Conservation (phyloP, 2,797 vertebrate genomes). For the Oophaga sylvatica region DNA sequence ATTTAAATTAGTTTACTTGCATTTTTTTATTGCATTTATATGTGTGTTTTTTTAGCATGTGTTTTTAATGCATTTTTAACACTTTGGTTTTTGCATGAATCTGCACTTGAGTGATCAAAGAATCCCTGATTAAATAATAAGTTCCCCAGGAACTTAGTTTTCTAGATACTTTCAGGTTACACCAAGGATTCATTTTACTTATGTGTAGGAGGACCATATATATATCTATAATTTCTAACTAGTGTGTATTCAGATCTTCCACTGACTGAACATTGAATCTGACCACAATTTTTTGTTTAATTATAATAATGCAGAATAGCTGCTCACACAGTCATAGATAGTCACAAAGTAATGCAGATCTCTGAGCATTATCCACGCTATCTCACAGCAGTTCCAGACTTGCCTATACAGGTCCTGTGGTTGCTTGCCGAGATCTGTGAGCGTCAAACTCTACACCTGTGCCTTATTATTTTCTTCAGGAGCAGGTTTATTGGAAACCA, state of each 20-base stretch:
- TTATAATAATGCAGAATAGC: background rate
- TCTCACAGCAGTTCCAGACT: constrained; percentile 9
- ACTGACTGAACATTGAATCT: background rate
- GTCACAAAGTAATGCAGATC: constrained; percentile 14
- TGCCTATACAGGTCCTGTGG: constrained; percentile 45
- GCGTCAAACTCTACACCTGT: constrained; percentile 20
- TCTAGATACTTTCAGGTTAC: background rate
- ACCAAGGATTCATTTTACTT: background rate
- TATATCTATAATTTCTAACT: background rate
- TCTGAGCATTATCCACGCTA: constrained; percentile 13
- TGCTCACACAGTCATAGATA: background rate
- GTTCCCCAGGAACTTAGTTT: background rate
- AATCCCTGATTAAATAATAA: too few species aligned
- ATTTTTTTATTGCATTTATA: too few species aligned
- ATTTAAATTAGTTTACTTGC: too few species aligned
- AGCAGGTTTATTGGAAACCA: background rate
- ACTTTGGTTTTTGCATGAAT: too few species aligned
- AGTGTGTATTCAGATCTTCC: background rate
- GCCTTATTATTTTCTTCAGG: constrained; percentile 10
- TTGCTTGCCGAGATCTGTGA: constrained; percentile 6
- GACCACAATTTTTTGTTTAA: background rate
- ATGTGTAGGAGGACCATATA: too few species aligned
- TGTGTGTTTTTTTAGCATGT: too few species aligned
- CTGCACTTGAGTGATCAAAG: too few species aligned
- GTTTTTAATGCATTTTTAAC: too few species aligned